phyloP scores from a whole-genome alignment of 2,797 vertebrate genomes.

The Cuculus canorus region DNA sequence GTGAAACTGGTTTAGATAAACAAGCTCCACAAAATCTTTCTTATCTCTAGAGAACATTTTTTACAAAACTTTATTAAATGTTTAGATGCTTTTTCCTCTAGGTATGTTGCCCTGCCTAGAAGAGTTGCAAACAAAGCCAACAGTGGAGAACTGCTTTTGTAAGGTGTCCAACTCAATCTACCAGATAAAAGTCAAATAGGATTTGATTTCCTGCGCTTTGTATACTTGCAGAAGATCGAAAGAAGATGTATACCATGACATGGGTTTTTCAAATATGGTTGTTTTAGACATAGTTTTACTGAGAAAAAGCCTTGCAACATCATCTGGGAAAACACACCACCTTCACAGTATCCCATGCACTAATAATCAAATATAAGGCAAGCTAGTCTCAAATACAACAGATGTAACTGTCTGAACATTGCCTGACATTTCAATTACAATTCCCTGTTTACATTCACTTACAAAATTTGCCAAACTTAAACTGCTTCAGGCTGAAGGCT shows the following conservation, averaged over 20 bases:
- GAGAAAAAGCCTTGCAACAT: constrained; percentile 10
- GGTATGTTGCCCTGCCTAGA: neutral
- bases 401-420: neutral
- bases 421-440: constrained; percentile 21
- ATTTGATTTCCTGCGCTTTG: constrained; percentile 33
- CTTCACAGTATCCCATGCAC: neutral
- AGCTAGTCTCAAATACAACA: neutral
- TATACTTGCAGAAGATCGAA: constrained; percentile 34
- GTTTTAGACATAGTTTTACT: constrained; percentile 5
- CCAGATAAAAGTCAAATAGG: constrained; percentile 18
- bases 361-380: constrained; percentile 7
- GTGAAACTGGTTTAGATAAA: neutral
- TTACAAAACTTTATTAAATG: neutral
- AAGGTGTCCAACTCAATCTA: constrained; percentile 19
- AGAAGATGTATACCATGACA: neutral
- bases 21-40: neutral
- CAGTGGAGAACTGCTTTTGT: neutral
- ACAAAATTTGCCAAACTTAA: neutral
- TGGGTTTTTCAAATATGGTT: constrained; percentile 8
- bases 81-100: constrained; percentile 10
- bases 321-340: neutral
- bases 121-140: neutral
- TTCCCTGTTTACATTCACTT: neutral
- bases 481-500: neutral
- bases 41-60: neutral